Conservation (phyloP, 1,140 invertebrate species). For the Cardiocondyla obscurior region DNA sequence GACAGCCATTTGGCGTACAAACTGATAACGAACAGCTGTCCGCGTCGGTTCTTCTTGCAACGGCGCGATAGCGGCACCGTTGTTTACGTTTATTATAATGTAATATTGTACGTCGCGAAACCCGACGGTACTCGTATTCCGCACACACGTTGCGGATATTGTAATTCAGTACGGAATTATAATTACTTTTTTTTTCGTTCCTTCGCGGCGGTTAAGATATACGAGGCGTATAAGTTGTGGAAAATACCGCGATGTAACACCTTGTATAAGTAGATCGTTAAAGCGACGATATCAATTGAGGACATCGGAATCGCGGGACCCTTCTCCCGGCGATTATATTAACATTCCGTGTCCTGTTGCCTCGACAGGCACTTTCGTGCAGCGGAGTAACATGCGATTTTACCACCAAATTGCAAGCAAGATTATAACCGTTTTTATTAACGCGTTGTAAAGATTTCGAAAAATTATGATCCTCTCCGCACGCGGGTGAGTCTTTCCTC, state of each 20-base stretch:
- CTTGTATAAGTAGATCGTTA: slow-evolving; percentile 72
- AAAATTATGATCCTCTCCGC: not conserved
- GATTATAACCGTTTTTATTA: slow-evolving; percentile 69
- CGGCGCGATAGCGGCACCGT: slow-evolving; percentile 55
- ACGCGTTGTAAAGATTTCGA: slow-evolving; percentile 59
- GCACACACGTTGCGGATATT: slow-evolving; percentile 17
- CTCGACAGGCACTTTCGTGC: slow-evolving; percentile 60
- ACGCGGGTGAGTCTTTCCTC: not conserved
- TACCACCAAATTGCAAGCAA: slow-evolving; percentile 71
- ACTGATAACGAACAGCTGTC: slow-evolving; percentile 74
- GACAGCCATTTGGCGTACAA: slow-evolving; percentile 68
- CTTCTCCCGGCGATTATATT: slow-evolving; percentile 78
- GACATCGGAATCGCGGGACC: slow-evolving; percentile 75
- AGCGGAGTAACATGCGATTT: slow-evolving; percentile 74
- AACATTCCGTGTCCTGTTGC: slow-evolving; percentile 73
- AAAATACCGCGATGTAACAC: slow-evolving; percentile 31
- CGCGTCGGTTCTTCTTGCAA: slow-evolving; percentile 48
- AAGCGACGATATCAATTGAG: slow-evolving; percentile 77
- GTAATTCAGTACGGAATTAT: slow-evolving; percentile 33
- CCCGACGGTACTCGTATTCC: not conserved
- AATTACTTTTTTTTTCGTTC: slow-evolving; percentile 31
- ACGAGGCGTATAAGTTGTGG: slow-evolving; percentile 29
- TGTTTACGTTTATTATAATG: slow-evolving; percentile 24
- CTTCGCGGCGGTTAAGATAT: not conserved
- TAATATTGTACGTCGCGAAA: not conserved